Base-by-base conservation (phyloP, 1,140 invertebrate genomes). In the Drosophila simulans region DNA sequence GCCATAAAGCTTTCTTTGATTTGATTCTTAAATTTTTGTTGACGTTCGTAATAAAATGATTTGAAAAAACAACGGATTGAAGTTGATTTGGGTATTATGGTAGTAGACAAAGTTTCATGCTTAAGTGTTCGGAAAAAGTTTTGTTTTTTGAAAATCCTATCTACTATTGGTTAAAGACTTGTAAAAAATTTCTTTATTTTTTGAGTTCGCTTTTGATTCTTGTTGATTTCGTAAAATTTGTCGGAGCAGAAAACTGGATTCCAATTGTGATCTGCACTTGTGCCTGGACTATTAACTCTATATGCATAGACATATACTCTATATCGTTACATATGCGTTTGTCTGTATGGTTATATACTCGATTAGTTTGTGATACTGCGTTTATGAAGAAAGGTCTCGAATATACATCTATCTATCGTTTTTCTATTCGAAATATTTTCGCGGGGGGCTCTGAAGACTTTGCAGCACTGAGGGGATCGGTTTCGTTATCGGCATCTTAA, bases 361-460 rank as follows among this genome's bases (percentile, higher is more conserved):
- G 59, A 73, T 65, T 77, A 65, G 53, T 86, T 86, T 88, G 83
- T 86, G 83, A 86, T 86, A 88, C 79, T 88, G 79, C 43, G n/a
- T 77, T 62, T 53, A 76, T 59, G 64, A 59, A 64, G 53, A 56
- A 39, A 45, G 58, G 34, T 58, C 52, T 69, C 49, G 49, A 64
- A 56, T 64, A 46, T 46, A 56, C 57, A 48, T 49, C 25, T 63
- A 65, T 59, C 45, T 48, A 34, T 25, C 35, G 49, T 54, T 62
- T 62, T 58, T 52, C 53, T 86, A 86, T 86, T 86, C 82, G 82
- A 86, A 79, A 70, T 72, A 48, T 64, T 52, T 37, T 37, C 34
- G 42, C 17, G 40, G 31, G 37, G 17, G 31, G 43, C 63, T 70
- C 39, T 63, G 48, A 20, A 56, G 60, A 75, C 49, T 64, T 62